These are phyloP conservation scores for Drosophila borealis DNA, from an alignment of 2,888 invertebrate genomes.

Conservation along the genomic window DNA sequence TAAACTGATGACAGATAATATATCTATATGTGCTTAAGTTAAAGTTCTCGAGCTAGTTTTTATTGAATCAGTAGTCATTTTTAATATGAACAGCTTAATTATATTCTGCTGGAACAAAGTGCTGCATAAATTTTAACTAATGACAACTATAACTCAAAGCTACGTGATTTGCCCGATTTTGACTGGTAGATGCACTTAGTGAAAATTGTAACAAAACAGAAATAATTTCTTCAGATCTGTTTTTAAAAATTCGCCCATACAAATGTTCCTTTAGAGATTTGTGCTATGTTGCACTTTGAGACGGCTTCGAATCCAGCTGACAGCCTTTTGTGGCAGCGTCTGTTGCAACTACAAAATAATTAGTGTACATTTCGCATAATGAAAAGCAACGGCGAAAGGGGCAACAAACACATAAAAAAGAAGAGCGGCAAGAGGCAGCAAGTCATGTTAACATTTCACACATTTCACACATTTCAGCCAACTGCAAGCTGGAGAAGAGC, in stretches of 20 bases:
- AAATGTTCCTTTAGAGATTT: conserved; percentile 11
- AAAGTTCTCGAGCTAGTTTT: too few relatives aligned
- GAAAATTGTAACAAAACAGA: too few relatives aligned
- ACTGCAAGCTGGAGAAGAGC: conserved; percentile 24
- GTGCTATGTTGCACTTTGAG: conserved; percentile 18
- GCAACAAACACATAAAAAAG: conserved; percentile 26
- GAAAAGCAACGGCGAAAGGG: conserved; percentile 64
- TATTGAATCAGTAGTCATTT: too few relatives aligned
- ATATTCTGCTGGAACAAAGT: too few relatives aligned
- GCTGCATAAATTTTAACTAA: too few relatives aligned
- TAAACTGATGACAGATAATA: too few relatives aligned
- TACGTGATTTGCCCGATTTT: too few relatives aligned
- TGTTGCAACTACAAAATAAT: conserved; percentile 70
- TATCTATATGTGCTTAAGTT: too few relatives aligned
- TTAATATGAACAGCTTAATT: too few relatives aligned
- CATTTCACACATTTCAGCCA: conserved; percentile 69
- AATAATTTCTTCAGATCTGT: neutral
- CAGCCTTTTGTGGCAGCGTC: conserved; percentile 46
- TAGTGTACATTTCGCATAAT: conserved; percentile 78
- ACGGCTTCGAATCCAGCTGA: conserved; percentile 32
- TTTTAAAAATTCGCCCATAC: neutral
- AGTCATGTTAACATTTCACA: conserved; percentile 74
- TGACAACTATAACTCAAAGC: too few relatives aligned
- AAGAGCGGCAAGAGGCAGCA: conserved; percentile 24
- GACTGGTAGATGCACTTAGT: too few relatives aligned